Percentiles rank a stretch among this genome's conserved stretches.
phyloP scores from a whole-genome alignment of 2,888 invertebrate genomes.

The Cremastobaeus sp. region DNA sequence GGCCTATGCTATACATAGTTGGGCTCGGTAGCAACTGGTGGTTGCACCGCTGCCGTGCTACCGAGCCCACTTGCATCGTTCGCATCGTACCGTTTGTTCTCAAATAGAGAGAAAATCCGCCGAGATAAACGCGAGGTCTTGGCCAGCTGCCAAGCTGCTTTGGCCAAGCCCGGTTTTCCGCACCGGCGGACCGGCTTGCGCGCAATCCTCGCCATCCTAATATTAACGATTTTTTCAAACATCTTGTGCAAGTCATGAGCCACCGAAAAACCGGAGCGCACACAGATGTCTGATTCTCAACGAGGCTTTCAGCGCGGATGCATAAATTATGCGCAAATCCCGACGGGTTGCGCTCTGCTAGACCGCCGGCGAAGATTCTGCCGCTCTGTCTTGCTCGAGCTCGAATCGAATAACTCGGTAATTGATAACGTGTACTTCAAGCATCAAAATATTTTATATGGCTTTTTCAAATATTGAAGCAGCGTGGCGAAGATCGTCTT shows the following conservation, averaged over 20 bases:
- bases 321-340: conserved; percentile 72
- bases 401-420: conserved; percentile 64
- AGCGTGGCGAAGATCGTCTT: too few species aligned
- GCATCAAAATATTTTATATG: conserved; percentile 33
- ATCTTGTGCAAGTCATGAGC: conserved; percentile 17
- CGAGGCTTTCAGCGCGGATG: conserved; percentile 70
- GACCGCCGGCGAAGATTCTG: conserved; percentile 55
- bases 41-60: conserved; percentile 75
- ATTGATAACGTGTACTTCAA: conserved; percentile 72
- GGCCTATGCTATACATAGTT: conserved; percentile 70
- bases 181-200: neutral
- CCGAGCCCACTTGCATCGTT: conserved; percentile 74
- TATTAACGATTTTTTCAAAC: too few species aligned
- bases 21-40: conserved; percentile 78
- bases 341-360: conserved; percentile 69
- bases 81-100: conserved; percentile 75
- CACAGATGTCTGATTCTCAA: conserved; percentile 64
- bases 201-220: too few species aligned
- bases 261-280: conserved; percentile 20
- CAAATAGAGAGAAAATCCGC: conserved; percentile 76
- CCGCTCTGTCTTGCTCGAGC: conserved; percentile 47
- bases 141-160: conserved; percentile 73
- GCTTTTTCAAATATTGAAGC: conserved; percentile 25
- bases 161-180: conserved; percentile 42
- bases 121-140: conserved; percentile 72